phyloP scores from a whole-genome alignment of 2,113 vertebrate species.

The Actenoides hombroni region DNA sequence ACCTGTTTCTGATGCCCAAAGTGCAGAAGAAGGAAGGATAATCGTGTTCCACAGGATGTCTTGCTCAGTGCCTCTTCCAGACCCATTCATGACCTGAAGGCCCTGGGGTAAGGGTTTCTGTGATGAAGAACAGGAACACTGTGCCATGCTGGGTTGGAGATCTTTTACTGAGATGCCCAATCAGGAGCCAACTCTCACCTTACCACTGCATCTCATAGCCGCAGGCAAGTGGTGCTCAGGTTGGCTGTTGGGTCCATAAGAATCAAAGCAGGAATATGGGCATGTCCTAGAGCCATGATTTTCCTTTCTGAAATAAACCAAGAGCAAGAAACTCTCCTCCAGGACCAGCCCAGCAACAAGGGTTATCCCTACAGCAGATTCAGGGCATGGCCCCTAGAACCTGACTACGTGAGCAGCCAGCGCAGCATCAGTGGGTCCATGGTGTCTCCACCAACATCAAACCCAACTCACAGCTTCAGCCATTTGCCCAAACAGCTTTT shows the following conservation, averaged over 20 bases:
- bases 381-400: neutral
- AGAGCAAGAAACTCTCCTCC: neutral
- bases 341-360: neutral
- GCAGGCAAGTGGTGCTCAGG: neutral
- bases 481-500: neutral
- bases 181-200: neutral
- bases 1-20: neutral
- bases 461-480: neutral
- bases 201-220: neutral
- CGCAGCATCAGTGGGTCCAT: rapidly evolving
- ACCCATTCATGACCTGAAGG: rapidly evolving
- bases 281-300: neutral
- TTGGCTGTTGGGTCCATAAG: neutral
- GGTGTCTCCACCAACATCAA: neutral
- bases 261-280: neutral
- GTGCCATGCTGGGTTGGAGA: neutral
- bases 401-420: neutral
- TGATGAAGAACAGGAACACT: neutral
- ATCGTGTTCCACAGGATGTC: neutral
- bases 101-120: neutral
- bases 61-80: neutral
- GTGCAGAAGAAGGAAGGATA: neutral
- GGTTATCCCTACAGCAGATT: neutral
- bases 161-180: neutral
- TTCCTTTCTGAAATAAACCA: neutral